A percentile compares a stretch with the other conserved stretches of the same genome.
phyloP scores from a whole-genome alignment of 2,888 invertebrate species.

The Drosophila kanekoi region DNA sequence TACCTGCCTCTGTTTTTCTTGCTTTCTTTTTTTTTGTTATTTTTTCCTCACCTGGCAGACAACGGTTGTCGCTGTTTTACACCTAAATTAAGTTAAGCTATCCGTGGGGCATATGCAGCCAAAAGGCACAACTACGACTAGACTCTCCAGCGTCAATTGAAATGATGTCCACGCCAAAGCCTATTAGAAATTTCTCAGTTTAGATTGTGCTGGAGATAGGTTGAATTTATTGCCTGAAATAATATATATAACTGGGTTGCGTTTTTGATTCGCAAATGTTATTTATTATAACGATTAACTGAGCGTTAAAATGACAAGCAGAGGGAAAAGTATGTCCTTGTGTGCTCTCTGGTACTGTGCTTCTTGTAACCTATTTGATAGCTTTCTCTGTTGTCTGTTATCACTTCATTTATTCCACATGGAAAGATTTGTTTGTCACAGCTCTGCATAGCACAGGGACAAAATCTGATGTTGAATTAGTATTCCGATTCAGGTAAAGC shows the following conservation, averaged over 20 bases:
- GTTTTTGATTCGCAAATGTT: conserved; percentile 4
- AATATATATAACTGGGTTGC: not conserved
- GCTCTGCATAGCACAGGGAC: too few species aligned
- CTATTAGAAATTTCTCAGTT: conserved; percentile 48
- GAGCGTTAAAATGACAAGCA: not conserved
- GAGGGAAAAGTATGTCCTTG: too few species aligned
- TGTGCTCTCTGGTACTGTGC: too few species aligned
- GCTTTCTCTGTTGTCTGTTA: too few species aligned
- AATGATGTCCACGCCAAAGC: conserved; percentile 50
- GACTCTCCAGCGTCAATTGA: conserved; percentile 45
- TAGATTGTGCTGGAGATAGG: conserved; percentile 12
- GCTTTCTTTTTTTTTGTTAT: conserved; percentile 36
- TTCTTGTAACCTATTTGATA: too few species aligned
- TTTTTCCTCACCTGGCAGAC: conserved; percentile 49
- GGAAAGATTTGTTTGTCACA: too few species aligned
- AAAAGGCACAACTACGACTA: not conserved
- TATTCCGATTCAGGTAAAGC: too few species aligned
- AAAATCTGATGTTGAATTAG: too few species aligned
- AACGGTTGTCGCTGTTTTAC: conserved; percentile 57
- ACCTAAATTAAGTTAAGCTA: conserved; percentile 63
- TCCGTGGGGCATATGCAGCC: conserved; percentile 46
- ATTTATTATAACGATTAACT: not conserved
- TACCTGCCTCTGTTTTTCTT: conserved; percentile 4
- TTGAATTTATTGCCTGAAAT: not conserved
- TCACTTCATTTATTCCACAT: too few species aligned